These are phyloP conservation scores for Cuculus canorus DNA, from an alignment of 2,797 vertebrate species.

Conservation along the genomic window DNA sequence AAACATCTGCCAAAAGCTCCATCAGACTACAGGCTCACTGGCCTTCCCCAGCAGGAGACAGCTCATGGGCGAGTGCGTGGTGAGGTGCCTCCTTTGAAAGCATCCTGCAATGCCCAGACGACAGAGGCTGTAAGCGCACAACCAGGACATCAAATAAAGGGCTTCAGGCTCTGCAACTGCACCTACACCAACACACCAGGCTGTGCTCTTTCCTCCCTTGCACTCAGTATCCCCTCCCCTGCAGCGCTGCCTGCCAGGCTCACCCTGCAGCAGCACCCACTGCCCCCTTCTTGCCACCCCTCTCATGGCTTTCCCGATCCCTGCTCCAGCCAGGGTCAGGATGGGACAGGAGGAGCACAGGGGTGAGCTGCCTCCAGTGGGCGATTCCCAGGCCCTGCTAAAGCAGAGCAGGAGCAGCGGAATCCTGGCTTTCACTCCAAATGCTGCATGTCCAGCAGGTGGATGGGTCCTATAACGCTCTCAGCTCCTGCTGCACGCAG, in stretches of 20 bases:
- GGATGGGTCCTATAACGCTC: background rate
- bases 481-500: background rate
- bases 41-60: background rate
- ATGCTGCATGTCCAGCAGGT: background rate
- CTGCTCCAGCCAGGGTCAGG: background rate
- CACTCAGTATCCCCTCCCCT: background rate
- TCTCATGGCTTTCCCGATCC: background rate
- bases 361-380: background rate
- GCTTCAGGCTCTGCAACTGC: background rate
- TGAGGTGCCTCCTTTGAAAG: background rate
- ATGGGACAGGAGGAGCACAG: background rate
- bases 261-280: background rate
- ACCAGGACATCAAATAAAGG: background rate
- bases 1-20: background rate
- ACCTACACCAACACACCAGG: background rate
- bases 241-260: background rate
- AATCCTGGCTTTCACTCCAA: background rate
- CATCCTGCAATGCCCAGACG: background rate
- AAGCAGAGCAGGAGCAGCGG: background rate
- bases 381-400: background rate
- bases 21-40: background rate
- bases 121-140: background rate
- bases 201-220: background rate
- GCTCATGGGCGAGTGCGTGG: rapidly evolving
- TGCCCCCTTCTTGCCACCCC: background rate